These are phyloP conservation scores for Caenorhabditis sp. DNA, from an alignment of 2,888 invertebrate species.

Conservation along the genomic window DNA sequence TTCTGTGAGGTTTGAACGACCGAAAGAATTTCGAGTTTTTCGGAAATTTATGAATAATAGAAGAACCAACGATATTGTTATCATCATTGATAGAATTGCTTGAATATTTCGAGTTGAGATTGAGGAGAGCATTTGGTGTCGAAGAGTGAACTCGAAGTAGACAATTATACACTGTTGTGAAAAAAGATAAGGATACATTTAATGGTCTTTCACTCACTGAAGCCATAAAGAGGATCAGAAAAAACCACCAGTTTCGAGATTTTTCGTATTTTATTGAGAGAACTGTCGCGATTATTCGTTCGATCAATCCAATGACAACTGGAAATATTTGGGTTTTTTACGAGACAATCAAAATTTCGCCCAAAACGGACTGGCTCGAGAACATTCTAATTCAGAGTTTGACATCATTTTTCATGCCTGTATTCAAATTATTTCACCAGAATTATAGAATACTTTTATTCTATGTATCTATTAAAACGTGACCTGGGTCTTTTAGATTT, in stretches of 20 bases:
- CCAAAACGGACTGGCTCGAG: no score
- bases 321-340: constrained; percentile 10
- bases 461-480: no score
- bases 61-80: constrained; percentile 5
- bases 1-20: constrained; percentile 13
- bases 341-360: no score
- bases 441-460: no score
- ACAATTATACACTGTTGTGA: constrained; percentile 17
- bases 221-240: constrained; percentile 8
- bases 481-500: no score
- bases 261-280: constrained; percentile 29
- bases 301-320: constrained; percentile 28
- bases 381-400: no score
- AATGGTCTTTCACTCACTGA: constrained; percentile 7
- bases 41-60: constrained; percentile 25
- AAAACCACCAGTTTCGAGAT: constrained; percentile 22
- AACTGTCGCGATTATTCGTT: constrained; percentile 30
- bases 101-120: constrained; percentile 27
- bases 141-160: constrained; percentile 20
- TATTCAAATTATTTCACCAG: no score
- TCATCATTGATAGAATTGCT: constrained; percentile 16
- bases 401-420: no score
- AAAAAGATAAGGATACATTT: neutral
- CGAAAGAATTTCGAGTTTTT: constrained; percentile 17
- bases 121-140: constrained; percentile 13